phyloP scores from a whole-genome alignment of 1,140 invertebrate species.

The Spodoptera litura region DNA sequence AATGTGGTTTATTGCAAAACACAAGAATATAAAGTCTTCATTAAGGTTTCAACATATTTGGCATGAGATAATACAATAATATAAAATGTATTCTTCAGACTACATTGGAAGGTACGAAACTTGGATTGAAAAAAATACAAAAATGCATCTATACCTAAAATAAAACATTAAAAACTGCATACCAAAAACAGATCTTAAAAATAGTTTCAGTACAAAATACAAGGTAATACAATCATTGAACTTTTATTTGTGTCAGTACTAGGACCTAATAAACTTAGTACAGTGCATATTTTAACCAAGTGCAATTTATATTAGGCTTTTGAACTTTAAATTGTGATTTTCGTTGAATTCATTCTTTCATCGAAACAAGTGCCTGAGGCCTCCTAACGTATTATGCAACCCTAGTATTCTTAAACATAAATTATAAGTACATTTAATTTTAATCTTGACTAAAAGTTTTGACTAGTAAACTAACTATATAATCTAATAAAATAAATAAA shows the following conservation, averaged over 20 bases:
- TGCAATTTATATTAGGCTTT: conserved; percentile 47
- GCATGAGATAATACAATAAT: too few species aligned
- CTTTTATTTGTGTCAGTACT: background rate
- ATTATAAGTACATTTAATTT: background rate
- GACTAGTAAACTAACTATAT: background rate
- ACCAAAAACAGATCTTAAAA: background rate
- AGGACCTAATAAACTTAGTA: conserved; percentile 13
- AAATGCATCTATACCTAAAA: too few species aligned
- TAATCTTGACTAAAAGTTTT: conserved; percentile 12
- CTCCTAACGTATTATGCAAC: background rate
- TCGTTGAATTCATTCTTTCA: conserved; percentile 49
- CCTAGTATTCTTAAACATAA: background rate
- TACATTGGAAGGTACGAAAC: too few species aligned
- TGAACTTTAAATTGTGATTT: conserved; percentile 48
- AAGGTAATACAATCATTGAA: background rate
- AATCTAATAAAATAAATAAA: conserved; percentile 5
- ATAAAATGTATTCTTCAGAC: too few species aligned
- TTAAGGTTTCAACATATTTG: too few species aligned
- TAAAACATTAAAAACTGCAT: background rate
- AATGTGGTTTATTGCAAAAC: too few species aligned
- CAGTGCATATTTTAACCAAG: conserved; percentile 47
- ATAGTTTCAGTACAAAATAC: background rate
- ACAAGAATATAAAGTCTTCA: too few species aligned
- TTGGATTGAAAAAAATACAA: too few species aligned
- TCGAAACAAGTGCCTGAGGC: conserved; percentile 2